Evolutionary conservation across 2,797 vertebrate genomes (phyloP), one percentile per base, ranked within the genome.

Genomic region (Pangasius krempfi): DNA sequence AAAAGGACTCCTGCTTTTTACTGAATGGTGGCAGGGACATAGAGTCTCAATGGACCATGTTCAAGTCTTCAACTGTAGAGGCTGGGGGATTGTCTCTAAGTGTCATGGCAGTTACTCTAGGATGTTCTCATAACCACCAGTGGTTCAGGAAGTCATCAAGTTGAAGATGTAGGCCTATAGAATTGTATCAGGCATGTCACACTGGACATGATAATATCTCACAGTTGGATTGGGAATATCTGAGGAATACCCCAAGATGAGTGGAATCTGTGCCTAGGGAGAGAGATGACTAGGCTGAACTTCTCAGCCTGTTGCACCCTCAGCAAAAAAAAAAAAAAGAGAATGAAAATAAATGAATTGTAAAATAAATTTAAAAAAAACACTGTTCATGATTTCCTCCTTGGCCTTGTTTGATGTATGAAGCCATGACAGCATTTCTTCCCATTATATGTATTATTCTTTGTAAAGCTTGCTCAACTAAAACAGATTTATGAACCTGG

Each of bases 361-460:
- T 68, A 68, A 50, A 64, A 84, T 50, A 0, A 83, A 66, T 33
- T 33, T 33, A 33, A 52, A 84, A 6, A 52, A 84, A 13, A 20
- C 4, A 30, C 14, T 64, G n/a, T 64, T 78, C 40, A 22, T 47
- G 73, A 10, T 47, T 50, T 70, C 33, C 70, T 56, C 84, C 27
- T 86, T 40, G 52, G 40, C 68, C 27, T 50, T 79, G 56, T 58
- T 47, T 64, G 40, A 33, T 79, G 58, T 78, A 52, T 52, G 44
- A 54, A 30, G 60, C 40, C 40, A 79, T 3, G 16, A 30, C 82
- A 79, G 58, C 85, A 47, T 47, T 16, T 37, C 14, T 76, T 54
- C 9, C 25, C 10, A 40, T 87, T 86, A 44, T 47, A 25, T 50
- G 27, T 47, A 33, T 86, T 66, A 64, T 54, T 64, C 58, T 86